phyloP scores from a whole-genome alignment of 2,888 invertebrate species.

The Idaea biselata region DNA sequence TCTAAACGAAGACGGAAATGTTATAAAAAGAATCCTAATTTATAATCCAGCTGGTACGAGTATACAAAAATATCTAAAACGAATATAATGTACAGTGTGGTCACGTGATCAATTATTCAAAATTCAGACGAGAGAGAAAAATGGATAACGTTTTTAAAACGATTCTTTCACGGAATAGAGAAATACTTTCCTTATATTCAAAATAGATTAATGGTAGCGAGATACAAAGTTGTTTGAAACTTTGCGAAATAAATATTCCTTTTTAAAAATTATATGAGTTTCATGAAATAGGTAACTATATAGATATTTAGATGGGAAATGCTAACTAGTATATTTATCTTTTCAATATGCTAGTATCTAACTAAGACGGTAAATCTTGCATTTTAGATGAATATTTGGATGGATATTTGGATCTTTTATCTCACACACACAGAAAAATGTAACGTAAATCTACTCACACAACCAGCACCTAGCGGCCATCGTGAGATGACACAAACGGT shows the following conservation, averaged over 20 bases:
- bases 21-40: neutral
- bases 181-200: neutral
- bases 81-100: neutral
- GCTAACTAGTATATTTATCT: too few relatives aligned
- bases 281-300: neutral
- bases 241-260: neutral
- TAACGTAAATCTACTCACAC: too few relatives aligned
- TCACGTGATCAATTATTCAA: constrained; percentile 5
- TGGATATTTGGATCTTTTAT: too few relatives aligned
- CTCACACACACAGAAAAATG: too few relatives aligned
- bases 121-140: constrained; percentile 14
- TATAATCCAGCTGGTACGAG: neutral
- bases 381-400: too few relatives aligned
- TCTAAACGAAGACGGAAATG: too few relatives aligned
- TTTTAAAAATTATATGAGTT: neutral
- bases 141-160: neutral
- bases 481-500: too few relatives aligned
- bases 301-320: too few relatives aligned
- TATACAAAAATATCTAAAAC: neutral
- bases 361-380: too few relatives aligned
- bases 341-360: too few relatives aligned
- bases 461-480: too few relatives aligned
- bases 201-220: neutral
- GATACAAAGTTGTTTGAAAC: neutral
- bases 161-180: neutral